phyloP scores from a whole-genome alignment of 2,888 invertebrate genomes.

The Ophion slaviceki region DNA sequence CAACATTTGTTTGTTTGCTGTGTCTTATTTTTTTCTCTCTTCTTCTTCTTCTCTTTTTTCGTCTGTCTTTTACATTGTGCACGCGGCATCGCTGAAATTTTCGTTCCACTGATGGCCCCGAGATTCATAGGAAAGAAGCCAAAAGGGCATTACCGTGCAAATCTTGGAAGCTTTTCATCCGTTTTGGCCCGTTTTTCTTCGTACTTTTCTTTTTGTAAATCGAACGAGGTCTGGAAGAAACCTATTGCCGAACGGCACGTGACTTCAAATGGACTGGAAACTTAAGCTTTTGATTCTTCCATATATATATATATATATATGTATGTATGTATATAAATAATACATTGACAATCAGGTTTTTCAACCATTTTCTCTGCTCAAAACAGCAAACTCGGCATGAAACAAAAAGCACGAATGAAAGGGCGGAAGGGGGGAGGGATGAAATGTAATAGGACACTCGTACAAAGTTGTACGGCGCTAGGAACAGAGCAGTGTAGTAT shows the following conservation, averaged over 20 bases:
- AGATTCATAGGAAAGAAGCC: slow-evolving; percentile 20
- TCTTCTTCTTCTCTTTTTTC: not conserved
- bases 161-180: slow-evolving; percentile 39
- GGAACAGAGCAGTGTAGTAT: no score
- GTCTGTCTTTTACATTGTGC: not conserved
- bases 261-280: slow-evolving; percentile 63
- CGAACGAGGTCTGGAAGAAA: slow-evolving; percentile 33
- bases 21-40: slow-evolving; percentile 19
- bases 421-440: no score
- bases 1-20: not conserved
- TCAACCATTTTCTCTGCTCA: not conserved
- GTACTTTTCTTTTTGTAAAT: slow-evolving; percentile 18
- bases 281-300: slow-evolving; percentile 17
- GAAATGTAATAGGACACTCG: no score
- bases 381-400: no score
- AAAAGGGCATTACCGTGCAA: slow-evolving; percentile 57
- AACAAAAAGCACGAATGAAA: no score
- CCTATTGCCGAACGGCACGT: slow-evolving; percentile 59
- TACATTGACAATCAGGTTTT: not conserved
- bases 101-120: slow-evolving; percentile 2
- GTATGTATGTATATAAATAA: not conserved
- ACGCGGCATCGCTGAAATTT: slow-evolving; percentile 15
- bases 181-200: slow-evolving; percentile 6
- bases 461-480: no score
- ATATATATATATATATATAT: no score